phyloP scores from a whole-genome alignment of 2,113 vertebrate species.

The Lates calcarifer region DNA sequence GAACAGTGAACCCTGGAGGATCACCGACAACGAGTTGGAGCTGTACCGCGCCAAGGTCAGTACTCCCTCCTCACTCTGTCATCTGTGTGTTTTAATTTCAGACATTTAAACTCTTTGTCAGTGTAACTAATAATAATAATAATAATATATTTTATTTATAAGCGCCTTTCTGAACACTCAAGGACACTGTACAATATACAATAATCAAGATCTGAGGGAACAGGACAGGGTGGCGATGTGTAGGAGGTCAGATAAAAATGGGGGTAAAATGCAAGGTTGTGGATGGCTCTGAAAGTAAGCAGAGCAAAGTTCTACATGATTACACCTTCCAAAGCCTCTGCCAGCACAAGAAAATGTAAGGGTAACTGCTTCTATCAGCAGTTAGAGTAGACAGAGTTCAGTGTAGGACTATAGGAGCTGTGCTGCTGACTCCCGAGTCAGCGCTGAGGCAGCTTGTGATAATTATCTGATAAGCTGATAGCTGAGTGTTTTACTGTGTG shows the following conservation, averaged over 20 bases:
- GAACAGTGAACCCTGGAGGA: slow-evolving; percentile 96
- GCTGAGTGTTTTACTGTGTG: slow-evolving; percentile 9
- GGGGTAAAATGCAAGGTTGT: no score
- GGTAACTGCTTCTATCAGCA: not conserved
- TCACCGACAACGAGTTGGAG: slow-evolving; percentile 98
- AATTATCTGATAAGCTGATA: slow-evolving; percentile 8
- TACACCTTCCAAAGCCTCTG: not conserved
- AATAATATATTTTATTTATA: no score
- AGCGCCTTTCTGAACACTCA: no score
- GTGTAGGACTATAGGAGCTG: not conserved
- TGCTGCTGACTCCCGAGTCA: not conserved
- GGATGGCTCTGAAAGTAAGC: no score
- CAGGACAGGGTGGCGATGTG: no score
- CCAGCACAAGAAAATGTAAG: not conserved
- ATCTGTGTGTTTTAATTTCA: not conserved
- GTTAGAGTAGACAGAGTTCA: not conserved
- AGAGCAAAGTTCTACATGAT: not conserved
- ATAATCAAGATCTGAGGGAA: no score
- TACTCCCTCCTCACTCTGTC: not conserved
- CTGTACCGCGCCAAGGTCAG: slow-evolving; percentile 96
- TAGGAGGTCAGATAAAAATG: no score
- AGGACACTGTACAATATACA: no score
- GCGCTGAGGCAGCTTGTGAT: slow-evolving; percentile 5
- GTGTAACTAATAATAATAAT: no score
- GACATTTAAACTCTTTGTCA: not conserved